Evolutionary conservation across 1,140 invertebrate genomes (phyloP).

Genomic region (Drosophila pallidifrons): DNA sequence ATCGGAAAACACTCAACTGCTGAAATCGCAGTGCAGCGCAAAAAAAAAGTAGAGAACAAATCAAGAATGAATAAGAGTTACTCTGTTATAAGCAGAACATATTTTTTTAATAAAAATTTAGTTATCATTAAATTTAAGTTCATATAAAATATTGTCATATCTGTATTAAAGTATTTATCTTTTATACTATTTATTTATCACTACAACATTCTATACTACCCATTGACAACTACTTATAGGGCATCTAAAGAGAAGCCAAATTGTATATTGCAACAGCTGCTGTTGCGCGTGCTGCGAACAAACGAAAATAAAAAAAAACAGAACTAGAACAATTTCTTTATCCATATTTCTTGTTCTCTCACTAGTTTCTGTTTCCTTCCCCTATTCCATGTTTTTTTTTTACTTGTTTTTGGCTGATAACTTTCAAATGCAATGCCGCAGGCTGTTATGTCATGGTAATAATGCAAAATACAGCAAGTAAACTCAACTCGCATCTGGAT

Average conservation of each 20-base stretch:
- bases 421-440: slow-evolving; percentile 82
- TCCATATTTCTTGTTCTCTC: slow-evolving; percentile 52
- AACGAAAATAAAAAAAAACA: slow-evolving; percentile 6
- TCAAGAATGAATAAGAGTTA: background rate
- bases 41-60: slow-evolving; percentile 11
- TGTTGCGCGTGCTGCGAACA: slow-evolving; percentile 17
- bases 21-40: slow-evolving; percentile 42
- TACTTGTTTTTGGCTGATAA: slow-evolving; percentile 59
- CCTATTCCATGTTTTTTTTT: slow-evolving; percentile 20
- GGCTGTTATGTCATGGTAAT: slow-evolving; percentile 79
- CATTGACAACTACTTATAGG: background rate
- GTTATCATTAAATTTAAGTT: background rate
- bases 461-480: slow-evolving; percentile 71
- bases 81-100: background rate
- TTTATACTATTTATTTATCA: too few relatives aligned
- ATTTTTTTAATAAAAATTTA: background rate
- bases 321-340: slow-evolving; percentile 47
- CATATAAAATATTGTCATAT: too few relatives aligned
- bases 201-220: background rate
- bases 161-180: too few relatives aligned
- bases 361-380: slow-evolving; percentile 32
- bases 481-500: background rate
- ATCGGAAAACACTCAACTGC: slow-evolving; percentile 77
- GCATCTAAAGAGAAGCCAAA: slow-evolving; percentile 21
- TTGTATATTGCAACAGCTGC: slow-evolving; percentile 49